Evolutionary conservation across 2,113 vertebrate genomes (phyloP).

Genomic region (Tylochromis polylepis): DNA sequence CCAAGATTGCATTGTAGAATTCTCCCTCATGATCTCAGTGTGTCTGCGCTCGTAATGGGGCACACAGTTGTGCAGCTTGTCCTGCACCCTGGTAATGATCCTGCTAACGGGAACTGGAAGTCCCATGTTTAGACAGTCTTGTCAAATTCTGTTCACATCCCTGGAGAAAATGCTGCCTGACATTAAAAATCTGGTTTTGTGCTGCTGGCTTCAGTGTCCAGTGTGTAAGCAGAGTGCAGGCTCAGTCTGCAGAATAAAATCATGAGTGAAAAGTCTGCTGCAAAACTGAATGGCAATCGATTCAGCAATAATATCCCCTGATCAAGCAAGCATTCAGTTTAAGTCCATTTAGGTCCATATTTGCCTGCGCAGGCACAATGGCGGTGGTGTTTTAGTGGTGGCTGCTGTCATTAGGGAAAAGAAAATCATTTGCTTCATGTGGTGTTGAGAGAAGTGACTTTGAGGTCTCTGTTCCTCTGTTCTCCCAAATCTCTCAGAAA

Average conservation of each 20-base stretch:
- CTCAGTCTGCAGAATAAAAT: background rate
- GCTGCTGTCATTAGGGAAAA: background rate
- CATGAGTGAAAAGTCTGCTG: background rate
- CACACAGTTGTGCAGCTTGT: background rate
- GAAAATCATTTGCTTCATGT: background rate
- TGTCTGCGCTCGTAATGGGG: background rate
- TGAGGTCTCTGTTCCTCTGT: background rate
- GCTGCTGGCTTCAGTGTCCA: background rate
- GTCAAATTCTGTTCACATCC: background rate
- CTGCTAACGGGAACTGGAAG: background rate
- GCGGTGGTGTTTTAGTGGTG: background rate
- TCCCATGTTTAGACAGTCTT: background rate
- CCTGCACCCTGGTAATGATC: background rate
- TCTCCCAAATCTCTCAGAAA: background rate
- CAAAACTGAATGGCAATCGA: background rate
- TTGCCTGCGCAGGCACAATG: background rate
- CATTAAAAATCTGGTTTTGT: background rate
- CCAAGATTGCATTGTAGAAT: background rate
- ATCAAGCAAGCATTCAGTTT: background rate
- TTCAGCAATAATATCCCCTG: background rate
- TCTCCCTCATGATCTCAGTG: background rate
- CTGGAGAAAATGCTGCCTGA: background rate
- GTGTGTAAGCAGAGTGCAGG: background rate
- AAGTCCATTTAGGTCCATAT: background rate
- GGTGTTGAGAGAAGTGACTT: background rate